These are phyloP conservation scores for Vanessa atalanta DNA, from an alignment of 1,140 invertebrate species.

Conservation along the genomic window DNA sequence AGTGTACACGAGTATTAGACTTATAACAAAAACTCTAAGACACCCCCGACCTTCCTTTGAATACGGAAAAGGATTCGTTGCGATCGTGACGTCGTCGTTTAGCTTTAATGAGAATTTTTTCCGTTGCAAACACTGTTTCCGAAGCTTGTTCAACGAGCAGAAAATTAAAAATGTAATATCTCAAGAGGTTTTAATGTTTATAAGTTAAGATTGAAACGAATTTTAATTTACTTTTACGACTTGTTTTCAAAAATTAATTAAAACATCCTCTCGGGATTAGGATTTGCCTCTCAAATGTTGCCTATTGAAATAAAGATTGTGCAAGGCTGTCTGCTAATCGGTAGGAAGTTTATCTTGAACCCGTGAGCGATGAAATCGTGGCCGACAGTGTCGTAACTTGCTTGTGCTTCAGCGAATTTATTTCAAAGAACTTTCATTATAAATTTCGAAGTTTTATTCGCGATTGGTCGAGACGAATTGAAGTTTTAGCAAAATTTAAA, in stretches of 20 bases:
- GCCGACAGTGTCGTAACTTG: constrained; percentile 32
- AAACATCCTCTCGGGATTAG: constrained; percentile 13
- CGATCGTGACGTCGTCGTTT: constrained; percentile 50
- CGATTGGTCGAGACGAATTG: constrained; percentile 43
- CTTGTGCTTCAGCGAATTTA: constrained; percentile 41
- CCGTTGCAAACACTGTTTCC: constrained; percentile 55
- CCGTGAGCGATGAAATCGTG: constrained; percentile 38
- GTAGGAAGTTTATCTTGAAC: constrained; percentile 40
- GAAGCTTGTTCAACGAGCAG: constrained; percentile 62
- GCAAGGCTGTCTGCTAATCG: constrained; percentile 23
- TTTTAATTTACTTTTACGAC: constrained; percentile 44
- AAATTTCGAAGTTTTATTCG: constrained; percentile 45
- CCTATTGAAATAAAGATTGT: constrained; percentile 16
- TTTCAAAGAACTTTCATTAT: constrained; percentile 48
- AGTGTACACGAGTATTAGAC: constrained; percentile 20
- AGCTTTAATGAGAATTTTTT: constrained; percentile 57
- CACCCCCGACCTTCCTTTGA: constrained; percentile 12
- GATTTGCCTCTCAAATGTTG: neutral
- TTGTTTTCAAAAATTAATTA: constrained; percentile 37
- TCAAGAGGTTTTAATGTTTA: constrained; percentile 51
- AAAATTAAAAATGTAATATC: constrained; percentile 69
- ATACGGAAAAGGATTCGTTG: constrained; percentile 30
- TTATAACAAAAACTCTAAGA: constrained; percentile 33
- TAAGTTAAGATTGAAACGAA: constrained; percentile 42
- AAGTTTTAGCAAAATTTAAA: constrained; percentile 43